A percentile compares a stretch with the other conserved stretches of the same genome.
Conservation (phyloP, 30 jellyfish, hydroid and myxozoan genomes). For the Chrysaora quinquecirrha region DNA sequence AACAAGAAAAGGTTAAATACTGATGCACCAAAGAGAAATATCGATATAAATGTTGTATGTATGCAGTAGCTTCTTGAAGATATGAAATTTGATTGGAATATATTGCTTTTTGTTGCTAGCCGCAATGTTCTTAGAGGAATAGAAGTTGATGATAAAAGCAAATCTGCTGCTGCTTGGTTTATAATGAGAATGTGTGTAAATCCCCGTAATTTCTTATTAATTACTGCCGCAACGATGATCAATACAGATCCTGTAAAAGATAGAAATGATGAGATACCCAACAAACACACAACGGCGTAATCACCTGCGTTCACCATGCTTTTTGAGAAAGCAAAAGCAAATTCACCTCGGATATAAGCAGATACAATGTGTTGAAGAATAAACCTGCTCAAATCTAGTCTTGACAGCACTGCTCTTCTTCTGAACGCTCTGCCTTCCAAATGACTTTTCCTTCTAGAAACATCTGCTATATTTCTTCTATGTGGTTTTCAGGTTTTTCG, state of each 20-base stretch:
- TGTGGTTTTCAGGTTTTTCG: no score
- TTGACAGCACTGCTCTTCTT: no score
- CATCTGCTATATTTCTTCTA: no score
- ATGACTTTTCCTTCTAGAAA: no score
- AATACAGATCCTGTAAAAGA: not conserved
- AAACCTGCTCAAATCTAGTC: no score
- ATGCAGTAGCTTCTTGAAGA: conserved; percentile 34
- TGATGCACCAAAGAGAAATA: conserved; percentile 33
- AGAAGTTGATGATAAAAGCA: conserved; percentile 11
- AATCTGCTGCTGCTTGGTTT: conserved; percentile 60
- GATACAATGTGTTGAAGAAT: no score
- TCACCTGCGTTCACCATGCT: not conserved
- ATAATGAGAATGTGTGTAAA: conserved; percentile 29
- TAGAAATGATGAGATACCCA: not conserved
- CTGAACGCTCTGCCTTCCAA: no score
- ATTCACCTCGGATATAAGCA: no score
- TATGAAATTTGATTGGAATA: conserved; percentile 16
- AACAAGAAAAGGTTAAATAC: conserved; percentile 26
- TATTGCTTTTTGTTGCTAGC: conserved; percentile 1
- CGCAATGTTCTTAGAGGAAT: conserved; percentile 32
- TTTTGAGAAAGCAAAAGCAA: no score
- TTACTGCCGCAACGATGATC: conserved; percentile 23
- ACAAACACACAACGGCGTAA: not conserved
- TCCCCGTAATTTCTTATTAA: conserved; percentile 22
- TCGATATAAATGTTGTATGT: conserved; percentile 13